Conservation (phyloP, 2,888 invertebrate species). For the Physocephala rufipes region DNA sequence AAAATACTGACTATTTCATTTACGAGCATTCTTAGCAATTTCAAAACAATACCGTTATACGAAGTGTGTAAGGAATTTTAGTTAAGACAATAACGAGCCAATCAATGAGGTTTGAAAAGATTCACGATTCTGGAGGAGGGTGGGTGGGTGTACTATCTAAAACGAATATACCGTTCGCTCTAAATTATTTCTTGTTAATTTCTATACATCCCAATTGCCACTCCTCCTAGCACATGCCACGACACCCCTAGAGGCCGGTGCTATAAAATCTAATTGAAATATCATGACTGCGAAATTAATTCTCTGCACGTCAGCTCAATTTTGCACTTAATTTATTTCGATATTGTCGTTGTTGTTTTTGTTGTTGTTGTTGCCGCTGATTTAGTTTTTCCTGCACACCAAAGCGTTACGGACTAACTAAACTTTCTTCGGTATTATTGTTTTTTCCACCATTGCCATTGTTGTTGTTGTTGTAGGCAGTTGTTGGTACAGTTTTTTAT, state of each 20-base stretch:
- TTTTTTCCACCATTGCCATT: too few relatives aligned
- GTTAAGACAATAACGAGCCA: too few relatives aligned
- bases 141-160: too few relatives aligned
- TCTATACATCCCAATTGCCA: background rate
- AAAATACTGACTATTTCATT: too few relatives aligned
- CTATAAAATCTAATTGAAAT: conserved; percentile 24
- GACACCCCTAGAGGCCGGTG: background rate
- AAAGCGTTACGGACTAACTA: background rate
- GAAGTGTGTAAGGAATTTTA: too few relatives aligned
- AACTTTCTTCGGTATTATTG: background rate
- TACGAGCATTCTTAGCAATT: too few relatives aligned
- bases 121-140: too few relatives aligned
- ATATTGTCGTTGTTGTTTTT: too few relatives aligned
- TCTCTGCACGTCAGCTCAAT: conserved; percentile 63
- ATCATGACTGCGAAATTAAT: conserved; percentile 55
- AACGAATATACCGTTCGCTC: background rate
- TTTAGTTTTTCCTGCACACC: conserved; percentile 27
- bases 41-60: too few relatives aligned
- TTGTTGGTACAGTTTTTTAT: background rate
- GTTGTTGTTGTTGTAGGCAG: background rate
- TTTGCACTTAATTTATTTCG: conserved; percentile 46
- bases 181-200: conserved; percentile 19
- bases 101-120: too few relatives aligned
- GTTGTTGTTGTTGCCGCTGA: too few relatives aligned
- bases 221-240: background rate